phyloP scores from a whole-genome alignment of 1,140 invertebrate genomes.

The Triops cancriformis region DNA sequence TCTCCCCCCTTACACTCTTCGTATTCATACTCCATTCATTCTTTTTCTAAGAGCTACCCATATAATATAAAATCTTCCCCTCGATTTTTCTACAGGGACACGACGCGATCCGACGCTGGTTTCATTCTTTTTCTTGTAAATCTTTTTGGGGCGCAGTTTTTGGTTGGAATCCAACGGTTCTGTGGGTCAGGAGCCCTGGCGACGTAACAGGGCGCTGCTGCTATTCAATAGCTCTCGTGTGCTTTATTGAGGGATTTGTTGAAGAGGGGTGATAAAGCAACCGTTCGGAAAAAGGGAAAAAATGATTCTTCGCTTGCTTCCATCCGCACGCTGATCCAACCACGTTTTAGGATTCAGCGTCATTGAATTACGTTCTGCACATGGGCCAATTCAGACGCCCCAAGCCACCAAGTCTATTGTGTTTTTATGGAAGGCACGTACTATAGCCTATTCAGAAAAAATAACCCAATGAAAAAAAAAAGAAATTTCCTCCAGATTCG shows the following conservation, averaged over 20 bases:
- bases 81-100: not conserved
- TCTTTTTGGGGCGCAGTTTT: slow-evolving; percentile 9
- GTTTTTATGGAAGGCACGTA: slow-evolving; percentile 2
- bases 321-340: slow-evolving; percentile 3
- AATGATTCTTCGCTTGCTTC: slow-evolving; percentile 9
- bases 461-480: not conserved
- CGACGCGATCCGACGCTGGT: not conserved
- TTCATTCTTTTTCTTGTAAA: slow-evolving; percentile 11
- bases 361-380: slow-evolving; percentile 10
- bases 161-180: slow-evolving; percentile 10
- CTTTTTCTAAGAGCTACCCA: not conserved
- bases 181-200: not conserved
- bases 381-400: not conserved
- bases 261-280: not conserved
- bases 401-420: not conserved
- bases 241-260: slow-evolving; percentile 14
- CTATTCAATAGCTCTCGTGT: slow-evolving; percentile 1
- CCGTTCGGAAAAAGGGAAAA: not conserved
- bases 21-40: slow-evolving; percentile 9
- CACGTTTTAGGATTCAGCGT: slow-evolving; percentile 1
- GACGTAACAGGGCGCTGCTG: not conserved
- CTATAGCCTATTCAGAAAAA: slow-evolving; percentile 14
- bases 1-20: not conserved
- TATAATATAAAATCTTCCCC: slow-evolving; percentile 14
- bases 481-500: not conserved